These are phyloP conservation scores for Sialia sialis DNA, from an alignment of 2,113 vertebrate species.

Conservation along the genomic window DNA sequence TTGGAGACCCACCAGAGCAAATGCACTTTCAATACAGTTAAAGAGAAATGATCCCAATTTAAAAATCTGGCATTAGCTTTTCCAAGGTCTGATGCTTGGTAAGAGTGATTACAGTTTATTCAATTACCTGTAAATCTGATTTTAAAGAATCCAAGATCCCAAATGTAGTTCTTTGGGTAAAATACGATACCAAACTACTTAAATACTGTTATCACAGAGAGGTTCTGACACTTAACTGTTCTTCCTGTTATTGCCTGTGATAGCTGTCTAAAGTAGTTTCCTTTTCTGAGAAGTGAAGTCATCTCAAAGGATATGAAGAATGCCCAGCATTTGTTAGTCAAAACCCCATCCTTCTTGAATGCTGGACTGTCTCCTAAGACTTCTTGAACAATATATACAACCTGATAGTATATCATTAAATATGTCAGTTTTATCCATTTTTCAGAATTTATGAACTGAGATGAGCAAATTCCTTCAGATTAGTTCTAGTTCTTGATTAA, in stretches of 20 bases:
- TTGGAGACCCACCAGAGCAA: conserved; percentile 10
- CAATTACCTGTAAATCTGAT: conserved; percentile 21
- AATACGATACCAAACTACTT: neutral
- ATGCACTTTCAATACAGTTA: neutral
- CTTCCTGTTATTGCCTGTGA: neutral
- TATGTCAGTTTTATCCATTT: neutral
- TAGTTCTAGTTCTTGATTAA: neutral
- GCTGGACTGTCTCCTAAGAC: neutral
- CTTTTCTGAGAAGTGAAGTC: neutral
- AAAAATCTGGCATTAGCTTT: neutral
- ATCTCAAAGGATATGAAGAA: neutral
- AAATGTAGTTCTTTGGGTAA: neutral
- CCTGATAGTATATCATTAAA: neutral
- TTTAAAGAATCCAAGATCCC: neutral
- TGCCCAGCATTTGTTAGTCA: neutral
- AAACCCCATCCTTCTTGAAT: neutral
- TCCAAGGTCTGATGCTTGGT: neutral
- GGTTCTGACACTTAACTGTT: neutral
- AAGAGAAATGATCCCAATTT: conserved; percentile 22
- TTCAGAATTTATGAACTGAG: neutral
- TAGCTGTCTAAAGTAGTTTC: neutral
- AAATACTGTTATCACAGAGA: neutral
- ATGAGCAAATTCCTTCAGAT: neutral
- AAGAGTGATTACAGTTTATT: neutral
- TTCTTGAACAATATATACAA: neutral